These are phyloP conservation scores for Canis aureus DNA, from an alignment of 2,113 vertebrate genomes.

Conservation along the genomic window DNA sequence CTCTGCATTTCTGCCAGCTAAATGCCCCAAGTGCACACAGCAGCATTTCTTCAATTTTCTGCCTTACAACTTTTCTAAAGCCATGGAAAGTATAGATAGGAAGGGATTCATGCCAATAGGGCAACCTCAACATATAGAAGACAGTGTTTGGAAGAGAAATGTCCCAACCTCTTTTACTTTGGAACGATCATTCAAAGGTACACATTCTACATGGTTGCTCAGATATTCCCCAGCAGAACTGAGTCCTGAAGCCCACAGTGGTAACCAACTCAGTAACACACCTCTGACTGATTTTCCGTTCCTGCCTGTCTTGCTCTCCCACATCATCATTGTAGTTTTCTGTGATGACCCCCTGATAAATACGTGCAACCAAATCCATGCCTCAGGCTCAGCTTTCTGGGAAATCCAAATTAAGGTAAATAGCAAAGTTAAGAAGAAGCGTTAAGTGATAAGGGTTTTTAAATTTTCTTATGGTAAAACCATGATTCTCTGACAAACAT, in stretches of 20 bases:
- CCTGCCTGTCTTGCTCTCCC: background rate
- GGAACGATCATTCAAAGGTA: background rate
- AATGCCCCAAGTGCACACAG: background rate
- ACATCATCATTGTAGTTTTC: background rate
- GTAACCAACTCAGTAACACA: background rate
- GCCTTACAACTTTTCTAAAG: background rate
- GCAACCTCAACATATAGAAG: background rate
- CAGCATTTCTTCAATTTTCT: background rate
- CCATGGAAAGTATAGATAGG: background rate
- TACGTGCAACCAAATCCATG: slow-evolving; percentile 1
- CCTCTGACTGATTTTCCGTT: background rate
- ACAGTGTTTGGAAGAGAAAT: background rate
- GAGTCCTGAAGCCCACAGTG: background rate
- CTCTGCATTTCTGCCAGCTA: background rate
- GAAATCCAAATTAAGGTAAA: slow-evolving; percentile 37
- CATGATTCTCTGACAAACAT: background rate
- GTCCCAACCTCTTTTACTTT: background rate
- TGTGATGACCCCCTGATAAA: background rate
- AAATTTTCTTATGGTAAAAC: slow-evolving; percentile 22
- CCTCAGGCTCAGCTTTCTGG: background rate
- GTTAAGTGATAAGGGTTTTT: background rate
- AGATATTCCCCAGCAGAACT: background rate
- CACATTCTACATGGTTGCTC: background rate
- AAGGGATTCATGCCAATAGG: background rate
- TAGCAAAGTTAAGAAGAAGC: background rate